These are phyloP conservation scores for Endotricha flammealis DNA, from an alignment of 2,888 invertebrate genomes.

Conservation along the genomic window DNA sequence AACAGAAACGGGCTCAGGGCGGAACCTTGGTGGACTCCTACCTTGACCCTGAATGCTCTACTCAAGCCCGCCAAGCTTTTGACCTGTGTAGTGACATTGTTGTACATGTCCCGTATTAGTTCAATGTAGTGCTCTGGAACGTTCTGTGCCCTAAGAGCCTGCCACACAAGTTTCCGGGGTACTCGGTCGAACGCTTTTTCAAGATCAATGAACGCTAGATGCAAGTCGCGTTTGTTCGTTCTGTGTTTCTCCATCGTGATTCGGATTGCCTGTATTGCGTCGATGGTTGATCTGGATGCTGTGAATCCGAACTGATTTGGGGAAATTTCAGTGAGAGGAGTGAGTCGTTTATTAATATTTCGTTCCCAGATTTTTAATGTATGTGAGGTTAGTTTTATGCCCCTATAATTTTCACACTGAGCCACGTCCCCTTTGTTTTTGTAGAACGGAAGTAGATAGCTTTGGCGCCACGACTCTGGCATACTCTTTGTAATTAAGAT, in stretches of 20 bases:
- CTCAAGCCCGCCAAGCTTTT: constrained; percentile 3
- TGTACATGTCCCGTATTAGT: constrained; percentile 1
- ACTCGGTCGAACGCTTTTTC: constrained; percentile 17
- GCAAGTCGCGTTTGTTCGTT: constrained; percentile 9
- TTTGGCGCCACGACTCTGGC: no score
- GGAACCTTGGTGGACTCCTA: constrained; percentile 9
- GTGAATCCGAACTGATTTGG: constrained; percentile 3
- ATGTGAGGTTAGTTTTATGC: not conserved
- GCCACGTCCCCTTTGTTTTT: not conserved
- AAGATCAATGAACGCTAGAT: constrained; percentile 15
- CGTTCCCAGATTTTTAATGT: not conserved
- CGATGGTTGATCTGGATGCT: constrained; percentile 8
- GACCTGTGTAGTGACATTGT: not conserved
- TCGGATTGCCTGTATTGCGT: constrained; percentile 11
- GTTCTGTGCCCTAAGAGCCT: constrained; percentile 9
- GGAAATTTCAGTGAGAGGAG: not conserved
- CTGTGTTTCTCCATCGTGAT: constrained; percentile 11
- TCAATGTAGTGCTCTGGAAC: constrained; percentile 7
- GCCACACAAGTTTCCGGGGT: constrained; percentile 13
- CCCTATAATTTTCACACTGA: not conserved
- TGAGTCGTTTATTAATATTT: not conserved
- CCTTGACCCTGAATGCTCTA: constrained; percentile 8
- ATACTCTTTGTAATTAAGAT: no score
- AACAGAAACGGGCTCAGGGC: constrained; percentile 6
- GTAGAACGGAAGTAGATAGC: no score